Evolutionary conservation across 1,140 invertebrate species (phyloP).

Genomic region (Melipona quadrifasciata): DNA sequence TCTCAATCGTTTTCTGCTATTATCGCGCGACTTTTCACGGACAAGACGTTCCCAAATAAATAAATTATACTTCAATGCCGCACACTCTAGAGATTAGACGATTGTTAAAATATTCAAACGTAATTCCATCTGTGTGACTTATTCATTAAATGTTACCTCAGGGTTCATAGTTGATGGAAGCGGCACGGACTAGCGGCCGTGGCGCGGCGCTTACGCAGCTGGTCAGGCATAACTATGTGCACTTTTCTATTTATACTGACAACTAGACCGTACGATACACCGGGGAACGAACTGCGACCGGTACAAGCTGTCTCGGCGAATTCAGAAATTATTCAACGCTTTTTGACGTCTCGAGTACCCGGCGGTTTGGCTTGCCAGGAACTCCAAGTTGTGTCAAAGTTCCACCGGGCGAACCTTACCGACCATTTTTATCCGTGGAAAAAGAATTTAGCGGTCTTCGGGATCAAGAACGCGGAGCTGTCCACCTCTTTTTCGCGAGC

Average conservation of each 20-base stretch:
- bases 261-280: slow-evolving; percentile 27
- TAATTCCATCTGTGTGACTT: slow-evolving; percentile 67
- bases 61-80: slow-evolving; percentile 1
- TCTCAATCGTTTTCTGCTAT: neutral
- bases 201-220: neutral
- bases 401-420: neutral
- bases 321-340: slow-evolving; percentile 63
- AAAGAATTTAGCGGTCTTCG: slow-evolving; percentile 38
- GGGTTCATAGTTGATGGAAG: slow-evolving; percentile 6
- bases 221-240: slow-evolving; percentile 4
- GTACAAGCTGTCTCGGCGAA: neutral
- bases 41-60: slow-evolving; percentile 50
- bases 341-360: slow-evolving; percentile 45
- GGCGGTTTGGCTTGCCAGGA: neutral
- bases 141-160: slow-evolving; percentile 63
- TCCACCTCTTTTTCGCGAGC: neutral
- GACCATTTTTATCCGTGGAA: slow-evolving; percentile 47
- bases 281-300: neutral
- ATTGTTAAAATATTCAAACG: slow-evolving; percentile 70
- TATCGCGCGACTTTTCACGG: neutral
- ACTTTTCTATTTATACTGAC: slow-evolving; percentile 22
- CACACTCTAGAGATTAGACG: slow-evolving; percentile 59
- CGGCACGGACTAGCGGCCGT: neutral
- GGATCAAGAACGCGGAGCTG: slow-evolving; percentile 13
- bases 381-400: slow-evolving; percentile 4